Conservation (phyloP, 2,888 invertebrate species). For the Hermaeophaga mercurialis region DNA sequence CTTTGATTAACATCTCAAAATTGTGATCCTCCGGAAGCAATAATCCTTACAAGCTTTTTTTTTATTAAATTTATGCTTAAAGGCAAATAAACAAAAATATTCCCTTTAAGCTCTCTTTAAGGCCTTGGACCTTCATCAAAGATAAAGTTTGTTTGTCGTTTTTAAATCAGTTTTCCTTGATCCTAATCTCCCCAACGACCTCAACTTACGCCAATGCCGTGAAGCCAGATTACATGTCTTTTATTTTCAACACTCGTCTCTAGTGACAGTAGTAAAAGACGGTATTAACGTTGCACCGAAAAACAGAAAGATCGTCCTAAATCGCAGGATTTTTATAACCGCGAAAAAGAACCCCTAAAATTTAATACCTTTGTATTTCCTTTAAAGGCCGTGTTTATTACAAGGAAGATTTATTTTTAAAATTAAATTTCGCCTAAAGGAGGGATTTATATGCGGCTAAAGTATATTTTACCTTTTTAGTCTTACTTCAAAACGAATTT, state of each 20-base stretch:
- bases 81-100: too few relatives aligned
- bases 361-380: slow-evolving; percentile 1
- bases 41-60: too few relatives aligned
- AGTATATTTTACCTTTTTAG: too few relatives aligned
- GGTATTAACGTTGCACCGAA: not conserved
- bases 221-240: not conserved
- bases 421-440: slow-evolving; percentile 1
- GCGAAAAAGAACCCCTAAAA: slow-evolving; percentile 1
- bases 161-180: not conserved
- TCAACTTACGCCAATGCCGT: not conserved
- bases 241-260: slow-evolving; percentile 5
- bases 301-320: slow-evolving; percentile 1
- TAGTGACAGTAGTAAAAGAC: slow-evolving; percentile 3
- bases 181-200: not conserved
- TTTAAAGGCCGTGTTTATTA: not conserved
- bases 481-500: too few relatives aligned
- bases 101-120: too few relatives aligned
- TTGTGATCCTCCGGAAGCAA: too few relatives aligned
- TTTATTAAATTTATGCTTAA: too few relatives aligned
- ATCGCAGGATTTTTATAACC: slow-evolving; percentile 3
- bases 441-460: too few relatives aligned
- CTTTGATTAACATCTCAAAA: too few relatives aligned
- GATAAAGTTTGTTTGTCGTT: not conserved
- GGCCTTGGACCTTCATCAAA: too few relatives aligned
- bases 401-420: not conserved